Evolutionary conservation across 2,888 invertebrate genomes (phyloP).

Genomic region (Cataglyphis rosenhaueri): DNA sequence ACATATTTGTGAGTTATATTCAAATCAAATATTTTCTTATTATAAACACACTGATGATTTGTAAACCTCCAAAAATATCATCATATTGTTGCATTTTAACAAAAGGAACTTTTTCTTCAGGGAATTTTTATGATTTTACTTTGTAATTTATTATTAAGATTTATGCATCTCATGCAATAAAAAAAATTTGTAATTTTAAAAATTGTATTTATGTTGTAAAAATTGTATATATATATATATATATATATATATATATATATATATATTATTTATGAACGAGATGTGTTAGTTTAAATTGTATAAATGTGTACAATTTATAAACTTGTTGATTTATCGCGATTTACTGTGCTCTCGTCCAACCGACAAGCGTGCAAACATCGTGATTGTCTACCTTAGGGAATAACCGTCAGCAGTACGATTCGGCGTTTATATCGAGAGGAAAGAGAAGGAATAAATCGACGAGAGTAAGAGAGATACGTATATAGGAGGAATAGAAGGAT

Average conservation of each 20-base stretch:
- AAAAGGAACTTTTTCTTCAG: not conserved
- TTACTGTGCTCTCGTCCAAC: not conserved
- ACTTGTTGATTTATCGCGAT: slow-evolving; percentile 12
- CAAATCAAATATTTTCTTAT: not conserved
- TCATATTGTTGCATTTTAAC: not conserved
- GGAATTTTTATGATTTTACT: not conserved
- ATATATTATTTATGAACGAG: not conserved
- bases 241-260: too few relatives aligned
- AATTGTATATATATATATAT: too few relatives aligned
- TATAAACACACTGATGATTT: not conserved
- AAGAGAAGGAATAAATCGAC: not conserved
- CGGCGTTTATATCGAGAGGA: slow-evolving; percentile 26
- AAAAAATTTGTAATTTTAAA: not conserved
- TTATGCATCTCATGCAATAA: not conserved
- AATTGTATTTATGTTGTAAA: not conserved
- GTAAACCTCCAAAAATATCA: not conserved
- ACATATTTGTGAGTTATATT: not conserved
- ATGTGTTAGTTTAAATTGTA: not conserved
- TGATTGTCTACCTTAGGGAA: not conserved
- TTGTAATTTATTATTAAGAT: not conserved
- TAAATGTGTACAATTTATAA: not conserved
- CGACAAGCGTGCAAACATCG: not conserved
- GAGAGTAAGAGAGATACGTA: not conserved
- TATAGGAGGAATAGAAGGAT: not conserved
- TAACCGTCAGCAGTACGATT: not conserved